Conservation (phyloP, 2,113 vertebrate genomes). For the Ptilonorhynchus violaceus region DNA sequence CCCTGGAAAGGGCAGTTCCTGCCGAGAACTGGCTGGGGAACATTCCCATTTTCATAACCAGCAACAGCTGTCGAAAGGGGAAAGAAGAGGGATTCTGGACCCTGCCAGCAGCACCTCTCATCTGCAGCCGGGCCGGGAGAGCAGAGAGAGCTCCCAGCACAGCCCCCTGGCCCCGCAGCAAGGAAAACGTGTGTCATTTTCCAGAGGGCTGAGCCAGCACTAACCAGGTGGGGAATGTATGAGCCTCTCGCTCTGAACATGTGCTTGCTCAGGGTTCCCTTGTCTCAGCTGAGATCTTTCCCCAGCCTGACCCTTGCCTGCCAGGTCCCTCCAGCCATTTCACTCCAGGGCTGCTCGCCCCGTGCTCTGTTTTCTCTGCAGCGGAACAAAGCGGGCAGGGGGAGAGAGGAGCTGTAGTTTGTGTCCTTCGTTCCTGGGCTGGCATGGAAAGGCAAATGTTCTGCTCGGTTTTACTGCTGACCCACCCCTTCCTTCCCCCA, state of each 20-base stretch:
- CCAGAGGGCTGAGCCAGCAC: conserved; percentile 32
- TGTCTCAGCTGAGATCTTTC: not conserved
- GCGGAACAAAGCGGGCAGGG: not conserved
- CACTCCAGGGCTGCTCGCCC: not conserved
- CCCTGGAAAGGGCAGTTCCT: conserved; percentile 18
- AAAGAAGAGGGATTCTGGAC: not conserved
- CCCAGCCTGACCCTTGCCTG: not conserved
- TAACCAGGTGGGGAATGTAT: conserved; percentile 4
- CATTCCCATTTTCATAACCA: conserved; percentile 26
- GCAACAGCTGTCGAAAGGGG: conserved; percentile 27
- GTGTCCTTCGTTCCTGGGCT: not conserved
- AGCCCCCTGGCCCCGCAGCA: not conserved
- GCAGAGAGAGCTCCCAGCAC: not conserved
- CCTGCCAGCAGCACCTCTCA: not conserved
- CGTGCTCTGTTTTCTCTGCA: not conserved
- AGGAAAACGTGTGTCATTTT: conserved; percentile 31
- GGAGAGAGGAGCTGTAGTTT: not conserved
- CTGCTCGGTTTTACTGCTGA: not conserved
- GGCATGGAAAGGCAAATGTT: not conserved
- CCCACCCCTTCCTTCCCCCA: not conserved
- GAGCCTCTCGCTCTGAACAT: not conserved
- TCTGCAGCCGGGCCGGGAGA: not conserved
- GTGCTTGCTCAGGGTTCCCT: not conserved
- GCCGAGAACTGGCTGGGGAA: conserved; percentile 9
- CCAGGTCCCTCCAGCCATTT: not conserved